phyloP scores from a whole-genome alignment of 2,888 invertebrate genomes.

The Campopleginae sp. region DNA sequence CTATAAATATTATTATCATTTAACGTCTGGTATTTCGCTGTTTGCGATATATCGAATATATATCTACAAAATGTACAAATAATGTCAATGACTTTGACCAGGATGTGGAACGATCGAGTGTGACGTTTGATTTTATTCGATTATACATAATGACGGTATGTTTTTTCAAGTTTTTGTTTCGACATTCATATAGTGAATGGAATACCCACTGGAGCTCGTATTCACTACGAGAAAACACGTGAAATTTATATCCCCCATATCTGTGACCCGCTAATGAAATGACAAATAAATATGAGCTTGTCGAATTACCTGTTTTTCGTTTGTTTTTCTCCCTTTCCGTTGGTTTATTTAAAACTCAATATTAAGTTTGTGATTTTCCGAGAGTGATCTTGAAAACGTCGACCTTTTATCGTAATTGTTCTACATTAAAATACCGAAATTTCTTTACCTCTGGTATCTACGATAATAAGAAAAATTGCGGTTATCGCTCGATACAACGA shows the following conservation, averaged over 20 bases:
- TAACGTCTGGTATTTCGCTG: slow-evolving; percentile 58
- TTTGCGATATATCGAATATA: slow-evolving; percentile 64
- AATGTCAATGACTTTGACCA: slow-evolving; percentile 68
- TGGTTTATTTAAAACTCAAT: not conserved
- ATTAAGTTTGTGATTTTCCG: not conserved
- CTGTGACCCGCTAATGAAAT: not conserved
- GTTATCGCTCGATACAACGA: no score
- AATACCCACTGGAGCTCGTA: not conserved
- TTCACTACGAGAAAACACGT: not conserved
- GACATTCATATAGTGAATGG: not conserved
- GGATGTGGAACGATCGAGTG: slow-evolving; percentile 46
- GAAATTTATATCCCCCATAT: not conserved
- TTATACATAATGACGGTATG: not conserved
- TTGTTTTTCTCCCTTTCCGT: not conserved
- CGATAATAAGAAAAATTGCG: not conserved
- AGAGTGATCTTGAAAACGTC: not conserved
- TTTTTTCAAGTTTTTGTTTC: not conserved
- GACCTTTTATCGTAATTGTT: not conserved
- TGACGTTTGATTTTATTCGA: slow-evolving; percentile 10
- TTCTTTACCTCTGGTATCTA: not conserved
- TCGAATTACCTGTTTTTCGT: not conserved
- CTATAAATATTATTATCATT: slow-evolving; percentile 53
- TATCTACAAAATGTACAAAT: slow-evolving; percentile 79
- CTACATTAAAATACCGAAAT: not conserved
- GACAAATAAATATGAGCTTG: not conserved